Percentiles rank a stretch among this genome's conserved stretches.
These are phyloP conservation scores for Potamarius usumacintae DNA, from an alignment of 2,113 vertebrate species.

Conservation along the genomic window DNA sequence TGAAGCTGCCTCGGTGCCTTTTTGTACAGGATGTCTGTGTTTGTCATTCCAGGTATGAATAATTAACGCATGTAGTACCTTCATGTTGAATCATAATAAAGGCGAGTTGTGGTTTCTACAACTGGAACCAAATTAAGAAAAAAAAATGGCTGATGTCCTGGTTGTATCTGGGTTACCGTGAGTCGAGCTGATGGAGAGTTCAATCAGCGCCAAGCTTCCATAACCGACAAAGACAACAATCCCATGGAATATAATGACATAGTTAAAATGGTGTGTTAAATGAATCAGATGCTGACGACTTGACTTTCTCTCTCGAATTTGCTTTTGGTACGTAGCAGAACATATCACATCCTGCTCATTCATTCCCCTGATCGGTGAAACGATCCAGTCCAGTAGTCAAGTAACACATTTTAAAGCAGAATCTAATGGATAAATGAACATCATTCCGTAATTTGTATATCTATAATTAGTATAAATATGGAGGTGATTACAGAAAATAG, in stretches of 20 bases:
- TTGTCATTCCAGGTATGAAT: not conserved
- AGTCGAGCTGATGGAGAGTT: not conserved
- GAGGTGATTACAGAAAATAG: too few relatives aligned
- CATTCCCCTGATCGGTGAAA: too few relatives aligned
- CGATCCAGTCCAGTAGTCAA: too few relatives aligned
- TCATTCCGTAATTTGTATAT: too few relatives aligned
- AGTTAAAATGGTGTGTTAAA: not conserved
- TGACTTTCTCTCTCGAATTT: too few relatives aligned
- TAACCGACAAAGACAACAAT: not conserved
- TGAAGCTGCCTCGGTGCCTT: not conserved
- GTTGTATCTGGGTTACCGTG: not conserved
- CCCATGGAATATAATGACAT: not conserved
- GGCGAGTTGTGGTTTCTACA: not conserved
- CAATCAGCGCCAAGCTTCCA: not conserved
- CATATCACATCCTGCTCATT: too few relatives aligned
- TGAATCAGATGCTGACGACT: too few relatives aligned
- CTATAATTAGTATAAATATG: too few relatives aligned
- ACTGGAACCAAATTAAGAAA: not conserved
- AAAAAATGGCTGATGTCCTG: not conserved
- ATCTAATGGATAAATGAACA: too few relatives aligned
- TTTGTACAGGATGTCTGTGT: conserved; percentile 1
- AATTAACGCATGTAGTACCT: not conserved
- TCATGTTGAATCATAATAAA: not conserved
- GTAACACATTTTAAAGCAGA: too few relatives aligned
- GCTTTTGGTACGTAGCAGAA: too few relatives aligned